A percentile compares a stretch with the other conserved stretches of the same genome.
Evolutionary conservation across 2,113 vertebrate genomes (phyloP).

Genomic region (Phyllopteryx taeniolatus): DNA sequence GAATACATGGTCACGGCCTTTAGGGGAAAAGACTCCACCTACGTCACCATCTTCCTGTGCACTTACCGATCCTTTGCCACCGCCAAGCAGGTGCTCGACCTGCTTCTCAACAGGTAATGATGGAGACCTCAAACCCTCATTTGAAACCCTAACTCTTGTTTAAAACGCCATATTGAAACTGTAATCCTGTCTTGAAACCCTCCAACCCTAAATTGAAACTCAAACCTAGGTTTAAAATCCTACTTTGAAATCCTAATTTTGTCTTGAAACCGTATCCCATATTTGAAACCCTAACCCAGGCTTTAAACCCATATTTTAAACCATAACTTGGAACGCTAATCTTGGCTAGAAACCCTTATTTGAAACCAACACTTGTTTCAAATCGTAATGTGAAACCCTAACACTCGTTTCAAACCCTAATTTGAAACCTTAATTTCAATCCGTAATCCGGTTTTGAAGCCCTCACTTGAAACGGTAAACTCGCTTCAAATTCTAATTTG

Average conservation of each 20-base stretch:
- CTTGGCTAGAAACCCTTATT: not conserved
- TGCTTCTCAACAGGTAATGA: constrained; percentile 84
- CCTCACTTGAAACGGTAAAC: not conserved
- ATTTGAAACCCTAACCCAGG: not conserved
- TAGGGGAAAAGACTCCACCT: constrained; percentile 94
- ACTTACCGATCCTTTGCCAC: constrained; percentile 93
- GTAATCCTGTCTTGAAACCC: not conserved
- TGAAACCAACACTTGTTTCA: not conserved
- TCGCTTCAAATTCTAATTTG: not conserved
- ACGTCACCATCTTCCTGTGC: constrained; percentile 97
- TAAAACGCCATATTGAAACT: not conserved
- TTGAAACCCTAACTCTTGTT: not conserved
- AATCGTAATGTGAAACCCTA: not conserved
- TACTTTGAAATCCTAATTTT: not conserved
- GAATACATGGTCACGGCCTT: constrained; percentile 96
- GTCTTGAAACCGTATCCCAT: no score
- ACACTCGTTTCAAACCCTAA: not conserved
- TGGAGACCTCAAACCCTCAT: not conserved
- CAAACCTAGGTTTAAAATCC: not conserved
- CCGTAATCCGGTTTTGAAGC: not conserved
- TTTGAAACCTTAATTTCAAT: not conserved
- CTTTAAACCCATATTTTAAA: no score
- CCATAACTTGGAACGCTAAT: not conserved
- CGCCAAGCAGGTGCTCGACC: constrained; percentile 92
- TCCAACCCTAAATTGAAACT: not conserved